phyloP scores from a whole-genome alignment of 2,113 vertebrate genomes.

The Echinops telfairi region DNA sequence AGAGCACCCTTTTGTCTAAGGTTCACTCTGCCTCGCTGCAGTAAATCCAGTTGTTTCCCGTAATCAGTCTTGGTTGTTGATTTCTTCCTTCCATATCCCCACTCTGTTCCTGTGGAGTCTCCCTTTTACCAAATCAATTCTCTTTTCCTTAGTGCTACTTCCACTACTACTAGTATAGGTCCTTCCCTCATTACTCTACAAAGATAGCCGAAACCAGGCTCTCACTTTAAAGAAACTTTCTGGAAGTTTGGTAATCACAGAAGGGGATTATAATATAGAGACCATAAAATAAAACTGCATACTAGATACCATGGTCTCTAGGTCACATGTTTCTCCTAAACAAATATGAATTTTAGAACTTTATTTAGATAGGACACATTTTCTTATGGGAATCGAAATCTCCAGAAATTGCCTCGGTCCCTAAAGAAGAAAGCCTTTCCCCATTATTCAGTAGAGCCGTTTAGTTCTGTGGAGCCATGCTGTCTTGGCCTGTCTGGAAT shows the following conservation, averaged over 20 bases:
- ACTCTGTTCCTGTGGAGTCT: neutral
- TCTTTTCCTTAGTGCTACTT: neutral
- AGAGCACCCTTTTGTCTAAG: neutral
- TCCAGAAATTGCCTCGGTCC: neutral
- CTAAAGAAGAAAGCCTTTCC: neutral
- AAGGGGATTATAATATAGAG: neutral
- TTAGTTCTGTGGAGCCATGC: neutral
- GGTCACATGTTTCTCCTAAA: neutral
- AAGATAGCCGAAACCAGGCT: neutral
- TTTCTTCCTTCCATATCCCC: neutral
- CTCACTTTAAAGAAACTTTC: neutral
- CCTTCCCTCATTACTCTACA: neutral
- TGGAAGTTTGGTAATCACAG: neutral
- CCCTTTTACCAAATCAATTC: neutral
- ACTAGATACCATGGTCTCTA: neutral
- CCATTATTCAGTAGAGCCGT: neutral
- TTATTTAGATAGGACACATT: neutral
- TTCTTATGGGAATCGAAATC: neutral
- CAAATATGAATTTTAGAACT: neutral
- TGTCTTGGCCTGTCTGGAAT: too few relatives aligned
- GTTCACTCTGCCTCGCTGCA: neutral
- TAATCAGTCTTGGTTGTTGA: neutral
- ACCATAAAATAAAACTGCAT: neutral
- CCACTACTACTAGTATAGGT: neutral
- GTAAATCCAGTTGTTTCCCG: neutral